Base-by-base conservation (phyloP, 2,797 vertebrate genomes). In the Malurus leucopterus region DNA sequence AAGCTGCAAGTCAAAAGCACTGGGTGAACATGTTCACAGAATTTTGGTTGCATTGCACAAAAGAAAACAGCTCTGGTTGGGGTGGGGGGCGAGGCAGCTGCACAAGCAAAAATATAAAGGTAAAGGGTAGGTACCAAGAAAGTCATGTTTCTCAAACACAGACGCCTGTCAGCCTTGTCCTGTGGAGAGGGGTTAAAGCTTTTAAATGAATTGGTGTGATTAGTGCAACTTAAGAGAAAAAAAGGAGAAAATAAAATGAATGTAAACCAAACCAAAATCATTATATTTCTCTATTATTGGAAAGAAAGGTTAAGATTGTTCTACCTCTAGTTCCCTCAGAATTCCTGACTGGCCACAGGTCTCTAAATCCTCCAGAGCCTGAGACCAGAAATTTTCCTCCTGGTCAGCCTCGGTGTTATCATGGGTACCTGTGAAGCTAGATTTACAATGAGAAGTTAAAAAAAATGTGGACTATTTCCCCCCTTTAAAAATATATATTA, bases 361-460 rank as follows among this genome's bases (percentile, higher is more conserved):
- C 96, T 99, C 99, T 95, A 99, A 97, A 89, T 99, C 99, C 95
- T 99, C 99, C 95, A 99, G 97, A 2, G 99, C 99, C 95, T 99
- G 99, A 88, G 99, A 99, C 99, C 99, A 99, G 97, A 99, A 99
- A 95, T 98, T 99, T 97, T 99, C 99, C 84, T 99, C 99, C 95
- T 99, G 99, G 95, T 99, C 99, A 4, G 98, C 98, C 94, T 99
- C 99, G 1, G 97, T 97, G 74, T 98, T 98, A 24, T 99, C 98
- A 4, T 98, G 98, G n/a, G 97, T 97, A 80, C 98, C 98, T 57
- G 97, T 92, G 91, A 99, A 99, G 96, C 99, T 99, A 95, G 76
- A 89, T 70, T 91, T 89, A 95, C 75, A 95, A 87, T 85, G 86
- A 95, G 86, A 91, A 90, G 90, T 87, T 92, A 91, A 70, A 92